Evolutionary conservation across 2,797 vertebrate species (phyloP).

Genomic region (Chiloscyllium punctatum): DNA sequence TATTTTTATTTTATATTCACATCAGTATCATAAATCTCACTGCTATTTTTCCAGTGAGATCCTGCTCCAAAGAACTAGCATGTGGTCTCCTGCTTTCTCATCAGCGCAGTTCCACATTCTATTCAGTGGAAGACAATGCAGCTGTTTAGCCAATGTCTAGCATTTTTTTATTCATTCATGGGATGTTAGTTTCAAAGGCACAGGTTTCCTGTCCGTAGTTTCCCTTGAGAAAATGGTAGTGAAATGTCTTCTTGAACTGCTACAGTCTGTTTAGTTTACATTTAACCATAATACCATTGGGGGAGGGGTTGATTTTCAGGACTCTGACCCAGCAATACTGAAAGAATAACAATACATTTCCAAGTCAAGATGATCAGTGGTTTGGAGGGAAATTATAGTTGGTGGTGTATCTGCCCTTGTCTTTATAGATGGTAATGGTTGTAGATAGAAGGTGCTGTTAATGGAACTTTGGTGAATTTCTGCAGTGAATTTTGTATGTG

Average conservation of each 20-base stretch:
- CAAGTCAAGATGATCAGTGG: too few species aligned
- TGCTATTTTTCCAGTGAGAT: neutral
- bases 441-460: too few species aligned
- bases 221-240: neutral
- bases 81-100: neutral
- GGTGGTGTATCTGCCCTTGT: too few species aligned
- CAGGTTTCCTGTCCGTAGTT: neutral
- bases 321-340: too few species aligned
- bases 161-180: neutral
- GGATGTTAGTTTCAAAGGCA: neutral
- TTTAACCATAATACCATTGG: neutral
- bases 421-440: too few species aligned
- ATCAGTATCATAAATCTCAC: neutral
- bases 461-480: too few species aligned
- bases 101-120: too few species aligned
- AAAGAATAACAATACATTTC: too few species aligned
- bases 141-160: neutral
- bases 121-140: neutral
- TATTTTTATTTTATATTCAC: neutral
- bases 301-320: neutral
- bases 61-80: neutral
- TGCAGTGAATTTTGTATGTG: too few species aligned
- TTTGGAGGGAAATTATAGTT: too few species aligned
- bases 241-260: neutral
- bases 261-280: neutral